phyloP scores from a whole-genome alignment of 1,140 invertebrate species.

The Varroa destructor region DNA sequence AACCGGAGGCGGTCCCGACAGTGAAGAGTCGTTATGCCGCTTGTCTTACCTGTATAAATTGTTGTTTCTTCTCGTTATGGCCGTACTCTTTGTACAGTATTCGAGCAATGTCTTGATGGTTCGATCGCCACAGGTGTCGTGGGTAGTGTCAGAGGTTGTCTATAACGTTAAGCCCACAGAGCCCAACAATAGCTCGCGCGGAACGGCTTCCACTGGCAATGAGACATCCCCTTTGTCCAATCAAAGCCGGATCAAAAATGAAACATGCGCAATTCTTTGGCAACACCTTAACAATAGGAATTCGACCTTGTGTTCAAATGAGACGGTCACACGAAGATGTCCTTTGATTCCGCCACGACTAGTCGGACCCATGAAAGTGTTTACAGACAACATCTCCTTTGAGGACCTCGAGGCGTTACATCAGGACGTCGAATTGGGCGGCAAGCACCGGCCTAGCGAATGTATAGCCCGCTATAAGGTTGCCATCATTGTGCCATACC shows the following conservation, averaged over 20 bases:
- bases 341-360: conserved; percentile 24
- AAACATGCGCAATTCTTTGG: conserved; percentile 6
- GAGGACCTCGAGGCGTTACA: conserved; percentile 33
- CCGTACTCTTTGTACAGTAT: conserved; percentile 11
- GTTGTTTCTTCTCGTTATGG: conserved; percentile 3
- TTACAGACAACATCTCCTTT: conserved; percentile 33
- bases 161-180: background rate
- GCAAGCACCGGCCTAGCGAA: conserved; percentile 35
- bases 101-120: conserved; percentile 14
- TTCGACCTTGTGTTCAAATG: conserved; percentile 15
- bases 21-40: background rate
- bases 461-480: conserved; percentile 37
- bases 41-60: background rate
- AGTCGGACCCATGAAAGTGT: conserved; percentile 35
- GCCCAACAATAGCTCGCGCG: no score
- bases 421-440: conserved; percentile 34
- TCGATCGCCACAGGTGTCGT: background rate
- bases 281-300: conserved; percentile 4
- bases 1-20: no score
- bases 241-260: background rate
- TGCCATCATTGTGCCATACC: conserved; percentile 46
- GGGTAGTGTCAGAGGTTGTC: conserved; percentile 10
- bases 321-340: background rate
- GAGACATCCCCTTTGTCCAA: no score
- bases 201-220: no score